phyloP scores from a whole-genome alignment of 2,113 vertebrate species.

The Mesocricetus auratus region DNA sequence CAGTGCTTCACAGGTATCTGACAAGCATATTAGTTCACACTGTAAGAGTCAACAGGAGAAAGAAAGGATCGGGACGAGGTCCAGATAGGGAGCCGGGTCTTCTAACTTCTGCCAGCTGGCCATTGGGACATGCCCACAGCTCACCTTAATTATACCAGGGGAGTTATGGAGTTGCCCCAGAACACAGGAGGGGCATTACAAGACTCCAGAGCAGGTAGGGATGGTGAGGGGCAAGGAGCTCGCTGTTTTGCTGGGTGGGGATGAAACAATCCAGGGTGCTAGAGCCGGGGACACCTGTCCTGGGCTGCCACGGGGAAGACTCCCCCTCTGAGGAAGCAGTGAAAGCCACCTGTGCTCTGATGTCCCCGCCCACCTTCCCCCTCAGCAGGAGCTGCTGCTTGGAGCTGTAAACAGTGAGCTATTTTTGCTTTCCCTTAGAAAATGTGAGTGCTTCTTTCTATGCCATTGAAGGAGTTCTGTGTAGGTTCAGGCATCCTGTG shows the following conservation, averaged over 20 bases:
- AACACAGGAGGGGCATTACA: not conserved
- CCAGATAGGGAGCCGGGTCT: not conserved
- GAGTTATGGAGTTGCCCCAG: not conserved
- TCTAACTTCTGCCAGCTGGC: not conserved
- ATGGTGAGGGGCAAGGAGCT: not conserved
- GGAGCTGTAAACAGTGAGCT: constrained; percentile 74
- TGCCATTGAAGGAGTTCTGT: not conserved
- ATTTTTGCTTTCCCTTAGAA: constrained; percentile 55
- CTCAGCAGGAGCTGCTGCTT: not conserved
- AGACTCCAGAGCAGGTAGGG: not conserved
- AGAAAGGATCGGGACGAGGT: not conserved
- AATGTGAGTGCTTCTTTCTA: constrained; percentile 22
- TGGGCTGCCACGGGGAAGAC: not conserved
- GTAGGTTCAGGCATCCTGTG: constrained; percentile 28
- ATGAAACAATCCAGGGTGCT: not conserved
- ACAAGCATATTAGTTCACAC: not conserved
- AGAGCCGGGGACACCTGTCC: not conserved
- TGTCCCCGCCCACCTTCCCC: constrained; percentile 34
- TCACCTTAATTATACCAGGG: not conserved
- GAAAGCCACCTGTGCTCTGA: constrained; percentile 34
- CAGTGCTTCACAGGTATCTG: not conserved
- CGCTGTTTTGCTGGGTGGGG: not conserved
- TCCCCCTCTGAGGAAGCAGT: not conserved
- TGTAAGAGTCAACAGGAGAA: not conserved
- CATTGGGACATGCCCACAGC: not conserved